Evolutionary conservation across 2,888 invertebrate species (phyloP).

Genomic region (Mamestra brassicae): DNA sequence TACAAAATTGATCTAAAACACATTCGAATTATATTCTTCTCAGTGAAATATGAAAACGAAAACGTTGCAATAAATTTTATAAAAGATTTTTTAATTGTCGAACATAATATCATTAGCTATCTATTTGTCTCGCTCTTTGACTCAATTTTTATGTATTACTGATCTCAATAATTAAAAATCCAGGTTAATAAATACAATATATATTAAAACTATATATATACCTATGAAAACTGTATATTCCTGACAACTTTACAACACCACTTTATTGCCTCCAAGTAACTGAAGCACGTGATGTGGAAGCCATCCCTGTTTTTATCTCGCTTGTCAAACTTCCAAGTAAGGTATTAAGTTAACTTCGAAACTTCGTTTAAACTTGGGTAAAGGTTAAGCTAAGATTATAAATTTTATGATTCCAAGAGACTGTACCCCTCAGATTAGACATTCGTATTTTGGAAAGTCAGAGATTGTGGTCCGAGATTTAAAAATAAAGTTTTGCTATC

Average conservation of each 20-base stretch:
- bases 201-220: too few relatives aligned
- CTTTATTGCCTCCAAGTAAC: slow-evolving; percentile 36
- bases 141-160: too few relatives aligned
- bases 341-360: slow-evolving; percentile 52
- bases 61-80: too few relatives aligned
- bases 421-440: slow-evolving; percentile 23
- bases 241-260: slow-evolving; percentile 31
- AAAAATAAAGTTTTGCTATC: neutral
- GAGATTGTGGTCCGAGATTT: neutral
- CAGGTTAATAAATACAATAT: too few relatives aligned
- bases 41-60: neutral
- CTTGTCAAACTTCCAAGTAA: slow-evolving; percentile 56
- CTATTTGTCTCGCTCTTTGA: too few relatives aligned
- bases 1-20: too few relatives aligned
- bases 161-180: too few relatives aligned
- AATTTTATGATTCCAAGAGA: slow-evolving; percentile 46
- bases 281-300: slow-evolving; percentile 41
- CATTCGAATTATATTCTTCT: neutral
- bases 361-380: slow-evolving; percentile 53
- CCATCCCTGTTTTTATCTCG: slow-evolving; percentile 54
- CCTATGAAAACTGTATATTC: neutral
- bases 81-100: too few relatives aligned
- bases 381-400: slow-evolving; percentile 59
- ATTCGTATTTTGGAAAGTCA: slow-evolving; percentile 5
- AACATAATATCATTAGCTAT: too few relatives aligned